These are phyloP conservation scores for Caenorhabditis wallacei DNA, from an alignment of 2,888 invertebrate species.

Conservation along the genomic window DNA sequence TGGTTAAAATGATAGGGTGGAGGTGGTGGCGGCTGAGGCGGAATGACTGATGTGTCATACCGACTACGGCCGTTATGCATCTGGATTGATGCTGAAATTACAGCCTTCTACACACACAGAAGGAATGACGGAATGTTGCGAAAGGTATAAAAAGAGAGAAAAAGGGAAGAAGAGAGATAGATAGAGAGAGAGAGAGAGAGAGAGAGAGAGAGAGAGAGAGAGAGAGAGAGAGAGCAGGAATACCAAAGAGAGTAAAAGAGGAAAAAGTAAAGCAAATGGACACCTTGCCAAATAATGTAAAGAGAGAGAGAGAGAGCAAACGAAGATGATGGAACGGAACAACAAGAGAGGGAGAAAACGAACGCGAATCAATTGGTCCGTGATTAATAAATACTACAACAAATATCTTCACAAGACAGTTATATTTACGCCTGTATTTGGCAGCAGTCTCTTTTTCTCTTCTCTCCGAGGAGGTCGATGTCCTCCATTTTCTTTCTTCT, in stretches of 20 bases:
- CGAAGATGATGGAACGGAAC: slow-evolving; percentile 23
- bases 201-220: slow-evolving; percentile 14
- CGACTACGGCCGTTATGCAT: slow-evolving; percentile 52
- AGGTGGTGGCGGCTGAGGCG: slow-evolving; percentile 61
- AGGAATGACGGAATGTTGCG: slow-evolving; percentile 11
- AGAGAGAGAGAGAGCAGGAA: slow-evolving; percentile 26
- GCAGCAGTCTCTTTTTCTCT: slow-evolving; percentile 21
- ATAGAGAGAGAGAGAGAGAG: slow-evolving; percentile 2
- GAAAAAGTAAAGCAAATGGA: slow-evolving; percentile 24
- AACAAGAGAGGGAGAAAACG: slow-evolving; percentile 9
- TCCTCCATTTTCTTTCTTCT: slow-evolving; percentile 27
- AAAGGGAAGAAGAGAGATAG: background rate
- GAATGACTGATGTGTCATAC: slow-evolving; percentile 33
- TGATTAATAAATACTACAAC: slow-evolving; percentile 50
- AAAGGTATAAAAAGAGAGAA: slow-evolving; percentile 1
- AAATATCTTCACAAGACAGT: slow-evolving; percentile 25
- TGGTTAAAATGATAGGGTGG: slow-evolving; percentile 64
- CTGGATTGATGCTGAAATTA: slow-evolving; percentile 44
- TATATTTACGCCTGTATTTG: slow-evolving; percentile 27
- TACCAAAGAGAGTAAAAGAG: slow-evolving; percentile 13
- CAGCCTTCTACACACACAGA: slow-evolving; percentile 24
- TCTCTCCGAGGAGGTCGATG: slow-evolving; percentile 19
- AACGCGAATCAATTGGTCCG: slow-evolving; percentile 27
- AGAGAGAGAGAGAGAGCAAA: slow-evolving; percentile 23
- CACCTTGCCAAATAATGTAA: slow-evolving; percentile 50